Evolutionary conservation across 2,888 invertebrate species (phyloP).

Genomic region (Nesidiocoris tenuis): DNA sequence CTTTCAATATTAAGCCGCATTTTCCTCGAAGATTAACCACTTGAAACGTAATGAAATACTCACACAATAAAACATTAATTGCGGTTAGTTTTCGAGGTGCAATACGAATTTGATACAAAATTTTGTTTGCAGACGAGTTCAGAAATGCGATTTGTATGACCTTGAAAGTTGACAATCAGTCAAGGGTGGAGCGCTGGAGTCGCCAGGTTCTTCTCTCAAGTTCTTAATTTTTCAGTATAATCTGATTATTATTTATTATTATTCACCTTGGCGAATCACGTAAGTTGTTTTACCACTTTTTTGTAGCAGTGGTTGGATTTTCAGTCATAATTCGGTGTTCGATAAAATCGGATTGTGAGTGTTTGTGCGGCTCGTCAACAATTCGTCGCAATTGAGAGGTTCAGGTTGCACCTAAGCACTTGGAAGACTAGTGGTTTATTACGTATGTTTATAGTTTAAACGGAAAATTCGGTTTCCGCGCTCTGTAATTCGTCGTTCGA

Average conservation of each 20-base stretch:
- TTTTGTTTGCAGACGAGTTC: too few species aligned
- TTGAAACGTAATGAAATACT: neutral
- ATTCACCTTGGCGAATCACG: slow-evolving; percentile 47
- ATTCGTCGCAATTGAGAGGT: slow-evolving; percentile 7
- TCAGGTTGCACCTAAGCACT: neutral
- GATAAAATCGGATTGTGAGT: too few species aligned
- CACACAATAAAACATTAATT: neutral
- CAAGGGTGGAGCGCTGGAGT: slow-evolving; percentile 41
- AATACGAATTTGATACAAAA: too few species aligned
- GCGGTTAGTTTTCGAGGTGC: too few species aligned
- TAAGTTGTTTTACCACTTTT: slow-evolving; percentile 38
- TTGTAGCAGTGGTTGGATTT: neutral
- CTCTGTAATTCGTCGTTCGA: neutral
- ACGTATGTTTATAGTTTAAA: slow-evolving; percentile 23
- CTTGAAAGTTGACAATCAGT: slow-evolving; percentile 37
- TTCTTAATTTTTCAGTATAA: slow-evolving; percentile 42
- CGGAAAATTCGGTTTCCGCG: neutral
- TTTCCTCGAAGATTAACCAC: neutral
- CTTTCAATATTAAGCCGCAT: neutral
- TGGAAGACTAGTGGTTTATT: slow-evolving; percentile 16
- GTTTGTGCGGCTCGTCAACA: neutral
- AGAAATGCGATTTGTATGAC: slow-evolving; percentile 8
- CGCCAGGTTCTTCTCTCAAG: slow-evolving; percentile 25
- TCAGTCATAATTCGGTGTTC: neutral
- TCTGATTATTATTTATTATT: slow-evolving; percentile 43